Conservation (phyloP, 2,797 vertebrate species). For the Urophycis tenuis region DNA sequence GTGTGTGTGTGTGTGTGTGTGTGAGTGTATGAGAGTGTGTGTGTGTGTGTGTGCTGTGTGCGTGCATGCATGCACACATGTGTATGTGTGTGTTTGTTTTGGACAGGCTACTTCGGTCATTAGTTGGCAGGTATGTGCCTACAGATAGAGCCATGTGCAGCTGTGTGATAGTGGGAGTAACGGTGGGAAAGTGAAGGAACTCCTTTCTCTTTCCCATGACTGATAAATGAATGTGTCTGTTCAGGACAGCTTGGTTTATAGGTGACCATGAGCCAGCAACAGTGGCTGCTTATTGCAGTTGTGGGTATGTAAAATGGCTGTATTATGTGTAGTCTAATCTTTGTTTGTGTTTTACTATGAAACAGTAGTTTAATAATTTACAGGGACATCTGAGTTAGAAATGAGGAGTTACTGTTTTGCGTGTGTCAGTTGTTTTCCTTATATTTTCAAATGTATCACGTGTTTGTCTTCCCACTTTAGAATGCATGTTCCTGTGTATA, state of each 20-base stretch:
- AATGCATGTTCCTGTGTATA: constrained; percentile 31
- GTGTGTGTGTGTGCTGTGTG: constrained; percentile 4
- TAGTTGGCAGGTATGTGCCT: neutral
- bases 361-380: too few species aligned
- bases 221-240: constrained; percentile 43
- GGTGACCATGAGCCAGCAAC: constrained; percentile 35
- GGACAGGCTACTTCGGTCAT: constrained; percentile 15
- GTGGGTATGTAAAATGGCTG: constrained; percentile 43
- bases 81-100: constrained; percentile 6
- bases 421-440: neutral
- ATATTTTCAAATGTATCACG: neutral
- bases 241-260: constrained; percentile 6
- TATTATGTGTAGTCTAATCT: neutral
- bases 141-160: constrained; percentile 30
- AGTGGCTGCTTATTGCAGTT: constrained; percentile 22
- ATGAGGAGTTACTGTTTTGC: neutral
- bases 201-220: constrained; percentile 52
- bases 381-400: too few species aligned
- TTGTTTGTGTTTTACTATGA: neutral
- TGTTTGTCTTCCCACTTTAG: constrained; percentile 32
- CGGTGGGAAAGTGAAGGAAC: constrained; percentile 48
- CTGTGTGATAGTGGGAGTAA: constrained; percentile 61
- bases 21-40: too few species aligned
- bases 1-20: constrained; percentile 3
- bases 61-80: constrained; percentile 4